Percentiles rank a stretch among this genome's conserved stretches.
phyloP scores from a whole-genome alignment of 2,888 invertebrate species.

The Drosophila fulvimacula region DNA sequence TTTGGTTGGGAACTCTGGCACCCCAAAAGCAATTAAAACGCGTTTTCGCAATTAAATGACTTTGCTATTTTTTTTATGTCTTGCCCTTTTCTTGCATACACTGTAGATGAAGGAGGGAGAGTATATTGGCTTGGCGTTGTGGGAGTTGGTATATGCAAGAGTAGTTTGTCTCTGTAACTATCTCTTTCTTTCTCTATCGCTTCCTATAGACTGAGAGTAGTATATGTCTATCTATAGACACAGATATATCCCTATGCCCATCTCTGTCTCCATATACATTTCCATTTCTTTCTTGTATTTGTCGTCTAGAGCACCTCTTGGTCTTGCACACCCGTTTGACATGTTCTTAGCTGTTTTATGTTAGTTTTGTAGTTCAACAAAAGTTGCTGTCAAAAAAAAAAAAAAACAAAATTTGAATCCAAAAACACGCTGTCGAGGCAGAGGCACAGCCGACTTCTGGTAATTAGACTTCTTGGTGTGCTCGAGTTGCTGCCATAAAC shows the following conservation, averaged over 20 bases:
- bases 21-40: slow-evolving; percentile 77
- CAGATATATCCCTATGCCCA: not conserved
- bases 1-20: slow-evolving; percentile 33
- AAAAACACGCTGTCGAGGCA: slow-evolving; percentile 4
- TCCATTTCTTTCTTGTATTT: not conserved
- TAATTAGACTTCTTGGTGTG: slow-evolving; percentile 77
- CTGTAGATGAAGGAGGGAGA: not conserved
- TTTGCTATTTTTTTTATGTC: slow-evolving; percentile 73
- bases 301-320: not conserved
- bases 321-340: not conserved
- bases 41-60: slow-evolving; percentile 80
- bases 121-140: not conserved
- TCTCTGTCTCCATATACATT: not conserved
- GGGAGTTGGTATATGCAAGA: not conserved
- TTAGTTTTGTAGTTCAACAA: slow-evolving; percentile 69
- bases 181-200: not conserved
- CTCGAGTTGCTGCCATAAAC: slow-evolving; percentile 51
- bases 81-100: slow-evolving; percentile 9
- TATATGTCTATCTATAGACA: not conserved
- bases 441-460: slow-evolving; percentile 64
- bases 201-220: not conserved
- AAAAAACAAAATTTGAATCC: slow-evolving; percentile 69
- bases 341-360: slow-evolving; percentile 21
- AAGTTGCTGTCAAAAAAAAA: slow-evolving; percentile 77
- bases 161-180: not conserved